Conservation (phyloP, 2,888 invertebrate species). For the Eupithecia pulchellata region DNA sequence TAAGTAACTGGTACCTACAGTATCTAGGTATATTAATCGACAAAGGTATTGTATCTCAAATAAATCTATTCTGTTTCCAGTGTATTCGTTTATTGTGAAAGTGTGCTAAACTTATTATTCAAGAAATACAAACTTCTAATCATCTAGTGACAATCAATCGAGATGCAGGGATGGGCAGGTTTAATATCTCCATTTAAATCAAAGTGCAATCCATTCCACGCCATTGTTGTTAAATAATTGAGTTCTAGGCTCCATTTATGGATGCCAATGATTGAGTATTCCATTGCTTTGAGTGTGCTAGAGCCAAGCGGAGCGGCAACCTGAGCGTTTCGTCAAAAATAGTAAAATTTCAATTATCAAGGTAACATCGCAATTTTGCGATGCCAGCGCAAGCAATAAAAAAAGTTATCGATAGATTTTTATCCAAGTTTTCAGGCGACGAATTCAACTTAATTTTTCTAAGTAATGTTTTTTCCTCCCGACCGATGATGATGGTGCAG, state of each 20-base stretch:
- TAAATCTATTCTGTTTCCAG: too few relatives aligned
- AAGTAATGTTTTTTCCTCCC: too few relatives aligned
- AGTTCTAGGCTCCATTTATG: conserved; percentile 55
- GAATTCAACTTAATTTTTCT: too few relatives aligned
- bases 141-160: conserved; percentile 20
- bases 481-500: too few relatives aligned
- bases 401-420: too few relatives aligned
- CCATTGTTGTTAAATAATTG: conserved; percentile 55
- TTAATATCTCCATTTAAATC: conserved; percentile 36
- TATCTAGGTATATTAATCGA: too few relatives aligned
- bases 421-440: too few relatives aligned
- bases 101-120: not conserved
- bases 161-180: conserved; percentile 20
- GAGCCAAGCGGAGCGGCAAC: conserved; percentile 1
- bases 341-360: not conserved
- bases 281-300: conserved; percentile 49
- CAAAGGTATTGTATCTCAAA: too few relatives aligned
- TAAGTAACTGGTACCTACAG: too few relatives aligned
- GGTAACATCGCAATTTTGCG: not conserved
- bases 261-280: conserved; percentile 64
- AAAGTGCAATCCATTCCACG: conserved; percentile 31
- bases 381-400: not conserved
- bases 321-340: conserved; percentile 11
- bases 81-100: not conserved
- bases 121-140: not conserved